Base-by-base conservation (phyloP, 2,797 vertebrate species). In the Apogon talboti region DNA sequence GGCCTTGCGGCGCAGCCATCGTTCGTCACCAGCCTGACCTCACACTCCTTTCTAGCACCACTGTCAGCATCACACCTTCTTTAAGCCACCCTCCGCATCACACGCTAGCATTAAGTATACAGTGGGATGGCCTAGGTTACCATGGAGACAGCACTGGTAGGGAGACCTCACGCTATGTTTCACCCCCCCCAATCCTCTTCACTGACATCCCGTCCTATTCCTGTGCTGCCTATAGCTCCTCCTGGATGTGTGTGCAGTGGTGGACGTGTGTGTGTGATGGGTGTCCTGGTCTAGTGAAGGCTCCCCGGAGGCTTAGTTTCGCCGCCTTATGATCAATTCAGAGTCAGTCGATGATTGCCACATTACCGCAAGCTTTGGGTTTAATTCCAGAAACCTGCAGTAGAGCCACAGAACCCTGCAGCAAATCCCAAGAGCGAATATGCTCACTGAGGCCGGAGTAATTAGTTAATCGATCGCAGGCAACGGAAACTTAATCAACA, bases 101-200 rank as follows among this genome's bases (percentile, higher is more conserved):
- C 86, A 81, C 78, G 53, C 49, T 38, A 60, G 58, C 79, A 73
- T 80, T 85, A 78, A 89, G 70, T 60, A 77, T 83, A 73, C 79
- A 68, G 80, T 79, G 71, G 62, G 75, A 80, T 70, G 82, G 57
- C 68, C 61, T 57, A 37, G 57, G 88, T 89, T 87, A 61, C 89
- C 82, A 91, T 85, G 81, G 89, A 85, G 82, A 89, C 80, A 71
- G 67, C 47, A 64, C 81, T 87, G 81, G 87, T 76, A 69, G 63
- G 76, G 68, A 87, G 81, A 85, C 86, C 78, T 76, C 70, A 82
- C 79, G 73, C 76, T 30, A 33, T 48, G 57, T 68, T 53, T 64
- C 41, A 12, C 30, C 30, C 5, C 6, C 40, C 24, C 24, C 16
- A 41, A 58, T 28, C 38, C 47, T 74, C 45, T 53, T 45, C 51